These are phyloP conservation scores for Fopius arisanus DNA, from an alignment of 1,140 invertebrate genomes.

Conservation along the genomic window DNA sequence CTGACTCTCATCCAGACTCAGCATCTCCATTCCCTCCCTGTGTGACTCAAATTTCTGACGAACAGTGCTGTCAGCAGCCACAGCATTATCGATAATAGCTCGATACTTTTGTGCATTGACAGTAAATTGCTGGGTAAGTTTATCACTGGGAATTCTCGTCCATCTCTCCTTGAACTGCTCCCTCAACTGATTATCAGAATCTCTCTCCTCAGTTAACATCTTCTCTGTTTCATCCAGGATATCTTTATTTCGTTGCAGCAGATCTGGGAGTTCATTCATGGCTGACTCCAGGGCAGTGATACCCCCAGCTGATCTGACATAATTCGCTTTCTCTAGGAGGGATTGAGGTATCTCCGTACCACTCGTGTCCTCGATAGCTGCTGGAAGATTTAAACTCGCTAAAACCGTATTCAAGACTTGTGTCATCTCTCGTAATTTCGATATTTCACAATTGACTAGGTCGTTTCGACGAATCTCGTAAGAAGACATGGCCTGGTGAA, in stretches of 20 bases:
- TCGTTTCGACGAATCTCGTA: slow-evolving; percentile 86
- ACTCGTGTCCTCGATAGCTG: slow-evolving; percentile 90
- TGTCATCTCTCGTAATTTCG: slow-evolving; percentile 87
- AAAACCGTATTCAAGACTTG: slow-evolving; percentile 90
- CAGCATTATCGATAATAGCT: slow-evolving; percentile 91
- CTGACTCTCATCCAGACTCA: slow-evolving; percentile 77
- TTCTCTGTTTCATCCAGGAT: slow-evolving; percentile 93
- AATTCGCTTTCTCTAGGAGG: slow-evolving; percentile 84
- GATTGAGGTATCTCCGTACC: slow-evolving; percentile 85
- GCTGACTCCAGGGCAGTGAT: slow-evolving; percentile 68
- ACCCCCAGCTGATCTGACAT: slow-evolving; percentile 76
- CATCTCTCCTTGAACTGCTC: slow-evolving; percentile 92
- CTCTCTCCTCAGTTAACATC: slow-evolving; percentile 89
- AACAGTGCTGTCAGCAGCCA: slow-evolving; percentile 73
- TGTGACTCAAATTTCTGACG: slow-evolving; percentile 87
- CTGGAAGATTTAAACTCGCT: slow-evolving; percentile 94
- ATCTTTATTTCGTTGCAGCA: slow-evolving; percentile 92
- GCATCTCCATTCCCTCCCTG: slow-evolving; percentile 80
- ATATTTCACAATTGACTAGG: slow-evolving; percentile 78
- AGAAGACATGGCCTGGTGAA: slow-evolving; percentile 88
- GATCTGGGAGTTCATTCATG: slow-evolving; percentile 85
- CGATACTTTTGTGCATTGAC: slow-evolving; percentile 90
- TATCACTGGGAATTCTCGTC: slow-evolving; percentile 87
- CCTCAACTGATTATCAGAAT: slow-evolving; percentile 87
- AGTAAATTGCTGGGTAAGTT: slow-evolving; percentile 88